Conservation (phyloP, 2,888 invertebrate genomes). For the Drosophila neonasuta region DNA sequence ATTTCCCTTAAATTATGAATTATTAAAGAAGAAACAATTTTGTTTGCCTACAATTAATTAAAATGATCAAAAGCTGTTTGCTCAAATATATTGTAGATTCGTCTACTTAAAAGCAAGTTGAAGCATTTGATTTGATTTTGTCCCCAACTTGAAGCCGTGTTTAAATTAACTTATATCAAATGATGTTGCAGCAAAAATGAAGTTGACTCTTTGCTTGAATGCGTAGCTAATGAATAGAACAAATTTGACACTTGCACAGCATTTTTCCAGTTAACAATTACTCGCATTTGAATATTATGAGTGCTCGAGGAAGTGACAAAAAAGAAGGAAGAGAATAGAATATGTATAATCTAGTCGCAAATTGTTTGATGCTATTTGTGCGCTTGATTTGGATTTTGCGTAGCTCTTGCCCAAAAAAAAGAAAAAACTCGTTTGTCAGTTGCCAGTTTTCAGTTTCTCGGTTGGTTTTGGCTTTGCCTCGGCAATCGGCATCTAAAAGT, state of each 20-base stretch:
- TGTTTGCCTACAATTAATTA: slow-evolving; percentile 1
- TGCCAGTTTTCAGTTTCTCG: too few relatives aligned
- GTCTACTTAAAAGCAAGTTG: neutral
- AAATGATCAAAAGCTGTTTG: slow-evolving; percentile 17
- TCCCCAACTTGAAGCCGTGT: neutral
- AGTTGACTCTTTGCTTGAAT: slow-evolving; percentile 45
- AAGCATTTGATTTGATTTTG: slow-evolving; percentile 15
- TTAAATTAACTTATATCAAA: slow-evolving; percentile 23
- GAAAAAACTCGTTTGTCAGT: neutral
- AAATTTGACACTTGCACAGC: slow-evolving; percentile 41
- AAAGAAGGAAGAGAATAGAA: neutral
- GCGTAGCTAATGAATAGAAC: slow-evolving; percentile 56
- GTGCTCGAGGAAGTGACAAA: slow-evolving; percentile 13
- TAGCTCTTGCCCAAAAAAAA: neutral
- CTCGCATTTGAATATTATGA: slow-evolving; percentile 25
- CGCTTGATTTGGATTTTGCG: slow-evolving; percentile 28
- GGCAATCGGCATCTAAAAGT: neutral
- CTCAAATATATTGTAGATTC: neutral
- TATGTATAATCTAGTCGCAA: slow-evolving; percentile 35
- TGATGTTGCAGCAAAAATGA: slow-evolving; percentile 22
- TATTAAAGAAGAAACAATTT: neutral
- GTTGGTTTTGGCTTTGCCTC: slow-evolving; percentile 3
- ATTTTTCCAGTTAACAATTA: slow-evolving; percentile 43
- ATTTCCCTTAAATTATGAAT: neutral
- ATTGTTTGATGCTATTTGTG: slow-evolving; percentile 60